Base-by-base conservation (phyloP, 2,888 invertebrate genomes). In the Megalurothrips usitatus region DNA sequence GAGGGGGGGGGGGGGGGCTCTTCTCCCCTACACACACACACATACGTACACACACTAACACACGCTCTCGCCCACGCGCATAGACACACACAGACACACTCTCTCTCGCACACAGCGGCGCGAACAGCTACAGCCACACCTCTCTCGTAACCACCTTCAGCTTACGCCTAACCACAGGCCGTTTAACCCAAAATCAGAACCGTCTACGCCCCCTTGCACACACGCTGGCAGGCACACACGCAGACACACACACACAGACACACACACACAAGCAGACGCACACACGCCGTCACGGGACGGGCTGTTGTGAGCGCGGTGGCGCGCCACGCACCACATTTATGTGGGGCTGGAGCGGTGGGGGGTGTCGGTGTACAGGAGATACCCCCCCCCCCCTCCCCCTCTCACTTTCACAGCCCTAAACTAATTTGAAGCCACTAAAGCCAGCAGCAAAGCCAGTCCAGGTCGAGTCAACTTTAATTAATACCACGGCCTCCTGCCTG, bases 381-480 rank as follows among this genome's bases (percentile, higher is more conserved):
- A 6, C 14, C 19, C 58, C 10, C 52, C 63, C 23, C 11, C 9
- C 63, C 23, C 63, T 63, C 63, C 19, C 63, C 19, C 63, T 63
- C 63, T 63, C 63, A n/a, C n/a, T 68, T 26, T 23, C 0, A 1
- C 68, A 11, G 11, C 12, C 68, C 8, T 26, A 26, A 12, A 75
- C 26, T 26, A 23, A 23, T 75, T 26, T 75, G 23, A 75, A 23
- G 23, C 26, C 12, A 1, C 26, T 26, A 0, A 12, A 75, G 68
- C 68, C 26, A 26, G 68, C 26, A n/a, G n/a, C n/a, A 0, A 12
- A 75, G 68, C 68, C 26, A 26, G 68, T n/a, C 26, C 68, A 75
- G 68, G 68, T 75, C 26, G 26, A 26, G 68, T 75, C 68, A 75
- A 26, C 26, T 75, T 12, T 75, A 75, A 75, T 75, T 75, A 75